Percentiles rank a stretch among this genome's conserved stretches.
These are phyloP conservation scores for Heteromormyrus szaboi DNA, from an alignment of 2,797 vertebrate species.

Conservation along the genomic window DNA sequence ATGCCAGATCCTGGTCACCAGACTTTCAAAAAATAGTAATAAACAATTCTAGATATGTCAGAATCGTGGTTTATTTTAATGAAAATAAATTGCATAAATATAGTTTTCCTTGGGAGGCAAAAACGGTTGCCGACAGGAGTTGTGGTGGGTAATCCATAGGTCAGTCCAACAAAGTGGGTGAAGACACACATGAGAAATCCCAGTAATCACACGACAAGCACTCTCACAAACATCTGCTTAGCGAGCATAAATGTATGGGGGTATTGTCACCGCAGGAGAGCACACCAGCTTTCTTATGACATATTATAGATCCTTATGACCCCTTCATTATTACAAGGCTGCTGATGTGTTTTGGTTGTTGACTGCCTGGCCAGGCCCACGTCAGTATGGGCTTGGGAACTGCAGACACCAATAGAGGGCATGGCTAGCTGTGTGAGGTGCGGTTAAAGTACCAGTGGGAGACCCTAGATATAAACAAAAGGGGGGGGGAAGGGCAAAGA, in stretches of 20 bases:
- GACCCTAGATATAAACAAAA: neutral
- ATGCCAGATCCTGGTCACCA: neutral
- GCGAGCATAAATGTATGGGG: neutral
- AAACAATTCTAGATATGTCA: neutral
- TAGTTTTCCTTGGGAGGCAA: neutral
- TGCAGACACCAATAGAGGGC: neutral
- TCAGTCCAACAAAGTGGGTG: neutral
- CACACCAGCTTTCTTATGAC: neutral
- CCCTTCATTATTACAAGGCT: neutral
- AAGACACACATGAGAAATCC: neutral
- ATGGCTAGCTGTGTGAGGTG: neutral
- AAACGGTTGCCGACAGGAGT: neutral
- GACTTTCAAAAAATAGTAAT: neutral
- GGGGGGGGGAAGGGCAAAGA: too few species aligned
- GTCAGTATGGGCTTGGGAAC: neutral
- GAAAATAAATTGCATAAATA: neutral
- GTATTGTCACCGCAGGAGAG: neutral
- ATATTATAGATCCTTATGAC: neutral
- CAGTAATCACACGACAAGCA: neutral
- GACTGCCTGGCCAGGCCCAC: neutral
- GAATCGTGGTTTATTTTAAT: neutral
- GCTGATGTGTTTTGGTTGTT: neutral
- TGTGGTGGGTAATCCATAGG: neutral
- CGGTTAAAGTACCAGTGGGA: neutral
- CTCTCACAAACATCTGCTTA: neutral